A percentile compares a stretch with the other conserved stretches of the same genome.
Conservation (phyloP, 2,797 vertebrate species). For the Tokudaia muenninki region DNA sequence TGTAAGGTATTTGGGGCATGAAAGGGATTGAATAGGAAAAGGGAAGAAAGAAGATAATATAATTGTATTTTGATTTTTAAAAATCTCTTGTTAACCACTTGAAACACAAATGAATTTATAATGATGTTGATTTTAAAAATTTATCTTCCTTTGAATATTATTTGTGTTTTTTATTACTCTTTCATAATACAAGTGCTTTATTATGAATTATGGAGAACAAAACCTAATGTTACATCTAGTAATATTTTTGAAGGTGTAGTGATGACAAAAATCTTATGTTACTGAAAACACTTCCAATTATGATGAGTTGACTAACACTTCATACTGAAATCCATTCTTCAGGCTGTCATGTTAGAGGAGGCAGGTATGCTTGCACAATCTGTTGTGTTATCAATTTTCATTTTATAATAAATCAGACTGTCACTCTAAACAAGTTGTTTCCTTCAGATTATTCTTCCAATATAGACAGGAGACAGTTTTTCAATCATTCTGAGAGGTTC, state of each 20-base stretch:
- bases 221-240: not conserved
- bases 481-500: conserved; percentile 1
- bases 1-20: not conserved
- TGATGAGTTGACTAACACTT: conserved; percentile 29
- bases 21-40: not conserved
- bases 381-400: conserved; percentile 43
- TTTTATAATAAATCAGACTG: conserved; percentile 44
- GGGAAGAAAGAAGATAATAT: not conserved
- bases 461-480: not conserved
- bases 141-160: not conserved
- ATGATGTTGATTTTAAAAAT: not conserved
- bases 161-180: not conserved
- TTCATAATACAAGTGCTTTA: not conserved
- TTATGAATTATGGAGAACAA: conserved; percentile 15
- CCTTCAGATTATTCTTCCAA: conserved; percentile 33
- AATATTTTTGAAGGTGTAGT: conserved; percentile 31
- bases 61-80: not conserved
- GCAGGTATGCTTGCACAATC: not conserved
- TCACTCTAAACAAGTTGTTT: not conserved
- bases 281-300: not conserved
- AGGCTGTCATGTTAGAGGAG: not conserved
- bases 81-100: not conserved
- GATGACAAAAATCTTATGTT: conserved; percentile 1
- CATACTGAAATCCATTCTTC: conserved; percentile 37
- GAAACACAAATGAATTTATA: not conserved